phyloP scores from a whole-genome alignment of 1,140 invertebrate species.

The Diuraphis noxia region DNA sequence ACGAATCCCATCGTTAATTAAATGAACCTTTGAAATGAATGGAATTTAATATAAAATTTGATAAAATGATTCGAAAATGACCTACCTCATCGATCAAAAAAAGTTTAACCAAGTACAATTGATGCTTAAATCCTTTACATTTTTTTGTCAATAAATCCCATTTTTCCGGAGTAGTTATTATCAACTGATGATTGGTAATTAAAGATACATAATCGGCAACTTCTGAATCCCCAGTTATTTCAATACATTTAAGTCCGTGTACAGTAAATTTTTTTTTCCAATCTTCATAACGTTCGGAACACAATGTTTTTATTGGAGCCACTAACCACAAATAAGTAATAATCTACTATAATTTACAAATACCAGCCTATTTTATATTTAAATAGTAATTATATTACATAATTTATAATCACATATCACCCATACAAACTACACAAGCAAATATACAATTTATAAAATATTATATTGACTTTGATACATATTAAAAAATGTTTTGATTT shows the following conservation, averaged over 20 bases:
- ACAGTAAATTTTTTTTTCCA: constrained; percentile 73
- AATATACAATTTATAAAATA: neutral
- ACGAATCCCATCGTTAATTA: constrained; percentile 70
- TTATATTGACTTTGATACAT: too few relatives aligned
- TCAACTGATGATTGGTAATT: constrained; percentile 64
- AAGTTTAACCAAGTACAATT: constrained; percentile 67
- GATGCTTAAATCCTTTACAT: constrained; percentile 68
- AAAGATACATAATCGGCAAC: constrained; percentile 64
- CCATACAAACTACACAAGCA: neutral
- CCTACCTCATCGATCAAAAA: constrained; percentile 81
- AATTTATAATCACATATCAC: neutral
- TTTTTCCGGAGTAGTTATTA: constrained; percentile 83
- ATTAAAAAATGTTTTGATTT: neutral
- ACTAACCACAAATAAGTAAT: constrained; percentile 62
- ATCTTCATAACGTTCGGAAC: constrained; percentile 71
- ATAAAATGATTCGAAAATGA: neutral
- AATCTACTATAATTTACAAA: neutral
- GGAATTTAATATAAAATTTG: neutral
- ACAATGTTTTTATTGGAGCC: constrained; percentile 80
- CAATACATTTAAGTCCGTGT: constrained; percentile 68
- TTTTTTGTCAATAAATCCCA: constrained; percentile 78
- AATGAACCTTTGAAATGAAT: constrained; percentile 64
- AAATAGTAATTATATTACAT: neutral
- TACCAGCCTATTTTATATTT: neutral
- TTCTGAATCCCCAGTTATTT: constrained; percentile 77